These are phyloP conservation scores for Rhynchonycteris naso DNA, from an alignment of 2,797 vertebrate genomes.

Conservation along the genomic window DNA sequence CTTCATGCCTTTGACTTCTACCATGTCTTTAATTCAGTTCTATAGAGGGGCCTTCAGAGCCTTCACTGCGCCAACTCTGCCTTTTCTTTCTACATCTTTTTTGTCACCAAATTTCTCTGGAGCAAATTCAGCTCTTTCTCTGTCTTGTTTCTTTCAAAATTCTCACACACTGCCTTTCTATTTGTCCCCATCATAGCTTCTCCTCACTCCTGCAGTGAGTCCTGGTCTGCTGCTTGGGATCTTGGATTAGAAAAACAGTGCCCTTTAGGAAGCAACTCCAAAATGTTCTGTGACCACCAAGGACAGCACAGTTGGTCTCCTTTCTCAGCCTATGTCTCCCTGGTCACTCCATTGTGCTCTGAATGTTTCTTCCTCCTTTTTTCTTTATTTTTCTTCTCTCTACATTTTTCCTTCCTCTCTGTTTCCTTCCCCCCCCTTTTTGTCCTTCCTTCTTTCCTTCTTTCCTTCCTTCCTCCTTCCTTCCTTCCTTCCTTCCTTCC, in stretches of 20 bases:
- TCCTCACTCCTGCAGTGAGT: neutral
- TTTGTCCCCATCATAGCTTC: neutral
- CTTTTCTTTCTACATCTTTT: neutral
- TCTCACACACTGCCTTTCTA: neutral
- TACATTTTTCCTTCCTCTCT: neutral
- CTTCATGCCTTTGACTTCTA: neutral
- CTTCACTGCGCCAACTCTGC: neutral
- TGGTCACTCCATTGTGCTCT: too few relatives aligned
- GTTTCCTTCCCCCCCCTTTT: neutral
- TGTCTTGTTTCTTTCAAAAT: neutral
- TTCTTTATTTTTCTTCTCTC: neutral
- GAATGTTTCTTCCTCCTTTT: neutral
- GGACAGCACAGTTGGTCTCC: accelerated
- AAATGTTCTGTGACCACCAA: accelerated
- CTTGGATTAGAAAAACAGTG: neutral
- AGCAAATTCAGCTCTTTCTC: neutral
- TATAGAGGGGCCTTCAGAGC: neutral
- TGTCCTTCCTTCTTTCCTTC: neutral
- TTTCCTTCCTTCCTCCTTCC: neutral
- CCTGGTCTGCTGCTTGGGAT: neutral
- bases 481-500: neutral
- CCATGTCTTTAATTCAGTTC: constrained; percentile 27
- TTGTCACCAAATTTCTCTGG: neutral
- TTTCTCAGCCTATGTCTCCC: neutral
- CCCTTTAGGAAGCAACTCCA: neutral